These are phyloP conservation scores for Lycodopsis pacificus DNA, from an alignment of 2,797 vertebrate genomes.

Conservation along the genomic window DNA sequence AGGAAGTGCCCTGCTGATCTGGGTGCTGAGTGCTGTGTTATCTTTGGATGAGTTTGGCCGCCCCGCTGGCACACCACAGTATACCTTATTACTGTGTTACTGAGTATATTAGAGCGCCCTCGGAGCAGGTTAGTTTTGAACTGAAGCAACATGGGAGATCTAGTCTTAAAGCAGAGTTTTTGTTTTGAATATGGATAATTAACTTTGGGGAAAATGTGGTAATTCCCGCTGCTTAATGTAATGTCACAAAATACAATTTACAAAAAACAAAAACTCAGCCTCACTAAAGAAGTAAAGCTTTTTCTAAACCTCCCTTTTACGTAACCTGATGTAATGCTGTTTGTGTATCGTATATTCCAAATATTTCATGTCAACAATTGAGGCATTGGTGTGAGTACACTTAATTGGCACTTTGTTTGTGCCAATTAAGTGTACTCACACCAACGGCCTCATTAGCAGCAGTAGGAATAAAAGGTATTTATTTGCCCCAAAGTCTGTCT, in stretches of 20 bases:
- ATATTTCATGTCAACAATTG: slow-evolving; percentile 11
- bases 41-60: slow-evolving; percentile 90
- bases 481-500: background rate
- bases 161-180: slow-evolving; percentile 35
- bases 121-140: slow-evolving; percentile 84
- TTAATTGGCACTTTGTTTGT: background rate
- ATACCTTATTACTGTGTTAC: slow-evolving; percentile 86
- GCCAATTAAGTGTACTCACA: background rate
- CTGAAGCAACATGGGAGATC: slow-evolving; percentile 79
- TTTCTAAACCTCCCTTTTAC: background rate
- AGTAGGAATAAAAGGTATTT: background rate
- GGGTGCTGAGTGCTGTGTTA: slow-evolving; percentile 89
- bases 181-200: slow-evolving; percentile 20
- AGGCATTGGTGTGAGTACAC: background rate
- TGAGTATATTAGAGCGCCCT: slow-evolving; percentile 86
- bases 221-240: background rate
- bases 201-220: slow-evolving; percentile 4
- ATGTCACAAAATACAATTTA: background rate
- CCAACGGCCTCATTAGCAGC: background rate
- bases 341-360: background rate
- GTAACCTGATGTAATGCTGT: background rate
- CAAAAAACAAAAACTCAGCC: background rate
- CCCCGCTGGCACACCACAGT: slow-evolving; percentile 86
- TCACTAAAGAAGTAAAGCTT: background rate
- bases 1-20: slow-evolving; percentile 91